Conservation (phyloP, 1,140 invertebrate species). For the Drosophila funebris region DNA sequence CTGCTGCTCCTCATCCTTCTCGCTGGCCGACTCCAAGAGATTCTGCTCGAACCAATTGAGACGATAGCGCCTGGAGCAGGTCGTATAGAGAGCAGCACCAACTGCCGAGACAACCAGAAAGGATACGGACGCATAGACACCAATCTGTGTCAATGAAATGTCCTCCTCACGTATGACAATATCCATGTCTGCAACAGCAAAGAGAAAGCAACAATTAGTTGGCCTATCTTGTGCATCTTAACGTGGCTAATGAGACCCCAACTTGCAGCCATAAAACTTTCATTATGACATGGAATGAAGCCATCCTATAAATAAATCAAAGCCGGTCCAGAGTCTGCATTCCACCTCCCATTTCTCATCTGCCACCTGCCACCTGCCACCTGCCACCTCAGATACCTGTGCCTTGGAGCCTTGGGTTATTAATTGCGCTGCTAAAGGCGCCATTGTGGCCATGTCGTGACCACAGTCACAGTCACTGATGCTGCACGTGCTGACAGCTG, state of each 20-base stretch:
- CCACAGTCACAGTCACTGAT: slow-evolving; percentile 26
- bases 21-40: slow-evolving; percentile 84
- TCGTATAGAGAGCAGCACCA: slow-evolving; percentile 83
- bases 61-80: slow-evolving; percentile 84
- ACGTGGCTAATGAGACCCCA: slow-evolving; percentile 47
- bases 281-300: slow-evolving; percentile 46
- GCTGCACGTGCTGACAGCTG: slow-evolving; percentile 58
- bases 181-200: slow-evolving; percentile 59
- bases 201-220: slow-evolving; percentile 24
- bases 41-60: slow-evolving; percentile 86
- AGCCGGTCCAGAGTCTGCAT: slow-evolving; percentile 4
- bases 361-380: neutral
- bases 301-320: slow-evolving; percentile 65
- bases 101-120: slow-evolving; percentile 81
- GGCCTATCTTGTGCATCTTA: slow-evolving; percentile 13
- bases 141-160: slow-evolving; percentile 78
- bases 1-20: slow-evolving; percentile 78
- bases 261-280: slow-evolving; percentile 64
- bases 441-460: slow-evolving; percentile 29
- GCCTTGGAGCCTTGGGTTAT: slow-evolving; percentile 43
- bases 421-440: slow-evolving; percentile 69
- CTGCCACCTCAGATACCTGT: neutral
- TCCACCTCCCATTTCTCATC: slow-evolving; percentile 15
- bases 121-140: slow-evolving; percentile 76
- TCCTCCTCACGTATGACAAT: slow-evolving; percentile 80